Conservation (phyloP, 2,113 vertebrate species). For the Talpa occidentalis region DNA sequence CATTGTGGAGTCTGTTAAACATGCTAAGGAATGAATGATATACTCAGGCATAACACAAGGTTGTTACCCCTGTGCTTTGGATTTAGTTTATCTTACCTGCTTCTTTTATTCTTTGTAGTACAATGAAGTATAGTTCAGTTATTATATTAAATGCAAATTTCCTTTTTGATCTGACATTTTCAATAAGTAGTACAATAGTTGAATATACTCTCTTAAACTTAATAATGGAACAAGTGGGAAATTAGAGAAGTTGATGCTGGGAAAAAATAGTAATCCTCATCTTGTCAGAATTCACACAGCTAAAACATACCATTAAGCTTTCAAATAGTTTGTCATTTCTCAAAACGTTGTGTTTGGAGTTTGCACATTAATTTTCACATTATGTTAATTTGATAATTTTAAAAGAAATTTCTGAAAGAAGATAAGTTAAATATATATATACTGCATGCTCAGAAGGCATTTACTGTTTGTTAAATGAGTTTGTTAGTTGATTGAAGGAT, state of each 20-base stretch:
- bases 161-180: slow-evolving; percentile 60
- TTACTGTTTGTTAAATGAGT: background rate
- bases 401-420: slow-evolving; percentile 53
- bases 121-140: slow-evolving; percentile 41
- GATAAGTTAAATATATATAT: background rate
- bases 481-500: background rate
- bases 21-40: slow-evolving; percentile 40
- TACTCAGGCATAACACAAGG: background rate
- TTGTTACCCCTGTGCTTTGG: slow-evolving; percentile 42
- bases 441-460: background rate
- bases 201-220: slow-evolving; percentile 44
- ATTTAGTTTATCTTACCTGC: slow-evolving; percentile 46
- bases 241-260: slow-evolving; percentile 47
- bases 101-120: slow-evolving; percentile 45
- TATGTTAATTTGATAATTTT: slow-evolving; percentile 50
- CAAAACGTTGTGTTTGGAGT: slow-evolving; percentile 35
- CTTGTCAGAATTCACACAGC: slow-evolving; percentile 53
- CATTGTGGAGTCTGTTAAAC: slow-evolving; percentile 14
- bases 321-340: slow-evolving; percentile 64
- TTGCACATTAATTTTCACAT: slow-evolving; percentile 46
- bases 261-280: slow-evolving; percentile 62
- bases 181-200: slow-evolving; percentile 37
- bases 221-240: slow-evolving; percentile 57
- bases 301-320: slow-evolving; percentile 62
- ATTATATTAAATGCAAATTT: slow-evolving; percentile 63